Evolutionary conservation across 2,797 vertebrate species (phyloP).

Genomic region (Mareca strepera): DNA sequence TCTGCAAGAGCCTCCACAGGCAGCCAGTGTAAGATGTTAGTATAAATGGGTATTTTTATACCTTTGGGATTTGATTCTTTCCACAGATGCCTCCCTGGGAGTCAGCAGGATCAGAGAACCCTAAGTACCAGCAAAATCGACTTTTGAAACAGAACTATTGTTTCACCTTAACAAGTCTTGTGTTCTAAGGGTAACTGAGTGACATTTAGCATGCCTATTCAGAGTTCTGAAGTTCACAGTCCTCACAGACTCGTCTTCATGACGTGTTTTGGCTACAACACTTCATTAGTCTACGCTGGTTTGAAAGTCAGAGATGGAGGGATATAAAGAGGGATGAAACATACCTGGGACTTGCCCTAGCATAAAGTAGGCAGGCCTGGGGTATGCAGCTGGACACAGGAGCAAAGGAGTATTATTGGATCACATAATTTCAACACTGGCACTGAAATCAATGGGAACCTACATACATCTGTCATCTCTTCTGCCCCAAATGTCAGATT

Average conservation of each 20-base stretch:
- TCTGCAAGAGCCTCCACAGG: background rate
- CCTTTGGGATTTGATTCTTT: constrained; percentile 55
- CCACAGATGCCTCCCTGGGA: constrained; percentile 6
- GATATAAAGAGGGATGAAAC: background rate
- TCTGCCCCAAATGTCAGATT: background rate
- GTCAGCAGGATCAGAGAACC: constrained; percentile 17
- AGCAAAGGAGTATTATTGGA: background rate
- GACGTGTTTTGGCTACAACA: background rate
- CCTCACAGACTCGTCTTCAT: background rate
- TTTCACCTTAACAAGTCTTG: background rate
- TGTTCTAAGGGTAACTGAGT: background rate
- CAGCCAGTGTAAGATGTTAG: background rate
- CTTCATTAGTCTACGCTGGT: background rate
- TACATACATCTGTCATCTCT: background rate
- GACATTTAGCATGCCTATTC: background rate
- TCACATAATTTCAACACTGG: background rate
- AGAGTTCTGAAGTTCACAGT: background rate
- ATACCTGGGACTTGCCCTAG: background rate
- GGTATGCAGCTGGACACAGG: background rate
- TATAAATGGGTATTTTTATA: constrained; percentile 22
- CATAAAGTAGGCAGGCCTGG: background rate
- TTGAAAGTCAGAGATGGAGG: background rate
- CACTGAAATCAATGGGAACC: background rate
- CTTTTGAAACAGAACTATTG: constrained; percentile 32
- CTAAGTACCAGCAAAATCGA: constrained; percentile 42